A percentile compares a stretch with the other conserved stretches of the same genome.
Evolutionary conservation across 2,888 invertebrate genomes (phyloP).

Genomic region (Sinohyriopsis cumingii): DNA sequence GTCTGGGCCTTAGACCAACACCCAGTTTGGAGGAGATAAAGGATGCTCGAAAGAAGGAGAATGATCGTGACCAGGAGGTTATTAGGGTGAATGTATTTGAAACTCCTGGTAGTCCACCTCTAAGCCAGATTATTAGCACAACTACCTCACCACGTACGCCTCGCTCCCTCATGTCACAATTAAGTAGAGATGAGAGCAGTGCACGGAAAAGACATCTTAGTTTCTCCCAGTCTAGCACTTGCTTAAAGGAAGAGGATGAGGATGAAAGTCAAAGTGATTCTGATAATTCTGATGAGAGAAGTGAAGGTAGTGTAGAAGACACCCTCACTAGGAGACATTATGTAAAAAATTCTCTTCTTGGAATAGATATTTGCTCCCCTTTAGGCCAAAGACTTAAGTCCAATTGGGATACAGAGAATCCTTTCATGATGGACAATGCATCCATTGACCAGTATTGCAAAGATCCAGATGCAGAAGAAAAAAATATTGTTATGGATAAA

Average conservation of each 20-base stretch:
- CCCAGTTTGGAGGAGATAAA: constrained; percentile 32
- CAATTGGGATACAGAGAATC: constrained; percentile 42
- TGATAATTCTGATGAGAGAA: constrained; percentile 8
- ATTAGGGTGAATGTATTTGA: constrained; percentile 39
- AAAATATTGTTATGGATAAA: constrained; percentile 37
- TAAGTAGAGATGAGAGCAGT: constrained; percentile 41
- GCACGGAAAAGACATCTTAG: constrained; percentile 37
- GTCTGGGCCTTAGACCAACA: constrained; percentile 33
- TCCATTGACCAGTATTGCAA: constrained; percentile 43
- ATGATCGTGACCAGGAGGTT: constrained; percentile 47
- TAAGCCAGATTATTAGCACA: constrained; percentile 8
- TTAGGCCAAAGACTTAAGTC: constrained; percentile 55
- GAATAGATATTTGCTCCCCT: constrained; percentile 44
- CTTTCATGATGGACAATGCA: constrained; percentile 34
- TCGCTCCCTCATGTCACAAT: constrained; percentile 51
- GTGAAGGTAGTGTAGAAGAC: constrained; percentile 13
- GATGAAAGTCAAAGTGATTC: constrained; percentile 10
- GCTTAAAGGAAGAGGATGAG: background rate
- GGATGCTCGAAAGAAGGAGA: constrained; percentile 27
- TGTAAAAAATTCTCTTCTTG: constrained; percentile 30
- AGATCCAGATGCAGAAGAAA: constrained; percentile 21
- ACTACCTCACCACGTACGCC: constrained; percentile 40
- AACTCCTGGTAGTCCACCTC: constrained; percentile 51
- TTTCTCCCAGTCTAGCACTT: constrained; percentile 28
- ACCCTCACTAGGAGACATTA: constrained; percentile 11